Evolutionary conservation across 2,888 invertebrate genomes (phyloP).

Genomic region (Campaea margaritaria): DNA sequence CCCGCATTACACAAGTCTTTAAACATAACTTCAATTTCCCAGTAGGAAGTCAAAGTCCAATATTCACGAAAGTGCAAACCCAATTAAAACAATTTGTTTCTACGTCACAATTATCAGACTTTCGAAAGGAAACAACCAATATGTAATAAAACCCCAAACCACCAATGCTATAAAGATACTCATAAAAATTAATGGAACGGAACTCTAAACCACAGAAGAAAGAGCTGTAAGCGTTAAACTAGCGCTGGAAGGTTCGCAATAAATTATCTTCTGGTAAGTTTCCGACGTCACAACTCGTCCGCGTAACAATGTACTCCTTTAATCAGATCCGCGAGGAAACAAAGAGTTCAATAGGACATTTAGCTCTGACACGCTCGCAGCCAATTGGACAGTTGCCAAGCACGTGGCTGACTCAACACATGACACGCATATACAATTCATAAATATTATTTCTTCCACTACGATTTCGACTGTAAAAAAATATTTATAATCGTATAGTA

Average conservation of each 20-base stretch:
- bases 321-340: conserved; percentile 59
- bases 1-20: conserved; percentile 6
- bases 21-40: not conserved
- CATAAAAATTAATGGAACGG: conserved; percentile 18
- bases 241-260: conserved; percentile 34
- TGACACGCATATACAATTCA: conserved; percentile 56
- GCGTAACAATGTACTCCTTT: conserved; percentile 42
- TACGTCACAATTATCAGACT: conserved; percentile 9
- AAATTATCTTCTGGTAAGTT: conserved; percentile 42
- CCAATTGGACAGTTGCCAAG: conserved; percentile 69
- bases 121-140: conserved; percentile 1
- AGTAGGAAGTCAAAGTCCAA: not conserved
- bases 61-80: conserved; percentile 2
- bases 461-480: conserved; percentile 33
- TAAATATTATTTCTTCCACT: conserved; percentile 40
- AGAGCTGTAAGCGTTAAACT: not conserved
- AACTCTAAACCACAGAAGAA: conserved; percentile 5
- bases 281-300: conserved; percentile 51
- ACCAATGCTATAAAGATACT: conserved; percentile 13
- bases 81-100: not conserved
- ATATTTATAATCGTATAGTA: conserved; percentile 32
- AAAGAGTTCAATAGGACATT: conserved; percentile 68
- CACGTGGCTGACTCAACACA: conserved; percentile 61
- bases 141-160: not conserved
- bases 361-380: conserved; percentile 55